phyloP scores from a whole-genome alignment of 1,140 invertebrate genomes.

The Drosophila neocordata region DNA sequence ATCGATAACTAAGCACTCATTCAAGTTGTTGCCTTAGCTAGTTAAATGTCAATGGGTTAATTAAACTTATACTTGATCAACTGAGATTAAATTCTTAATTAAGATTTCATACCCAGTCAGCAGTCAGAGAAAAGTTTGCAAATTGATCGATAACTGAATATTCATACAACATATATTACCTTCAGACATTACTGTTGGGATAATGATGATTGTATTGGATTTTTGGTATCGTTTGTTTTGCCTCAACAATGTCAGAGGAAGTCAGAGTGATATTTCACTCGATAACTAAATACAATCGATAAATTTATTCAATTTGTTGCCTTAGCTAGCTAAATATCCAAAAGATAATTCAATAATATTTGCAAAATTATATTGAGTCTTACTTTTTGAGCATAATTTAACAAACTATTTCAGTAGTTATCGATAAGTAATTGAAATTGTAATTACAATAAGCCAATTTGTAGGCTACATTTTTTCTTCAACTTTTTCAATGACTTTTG shows the following conservation, averaged over 20 bases:
- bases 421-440: constrained; percentile 1
- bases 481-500: not conserved
- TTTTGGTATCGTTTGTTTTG: too few species aligned
- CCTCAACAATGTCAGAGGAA: too few species aligned
- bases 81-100: too few species aligned
- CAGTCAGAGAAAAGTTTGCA: not conserved
- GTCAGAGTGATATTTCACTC: too few species aligned
- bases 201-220: too few species aligned
- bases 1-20: not conserved
- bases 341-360: not conserved
- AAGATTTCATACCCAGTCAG: too few species aligned
- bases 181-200: too few species aligned
- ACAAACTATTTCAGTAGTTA: not conserved
- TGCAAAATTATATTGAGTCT: not conserved
- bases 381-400: not conserved
- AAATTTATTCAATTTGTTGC: constrained; percentile 5
- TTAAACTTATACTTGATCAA: not conserved
- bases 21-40: constrained; percentile 5
- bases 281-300: not conserved
- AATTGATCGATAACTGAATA: not conserved
- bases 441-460: not conserved
- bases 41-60: not conserved
- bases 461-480: not conserved
- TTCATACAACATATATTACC: too few species aligned
- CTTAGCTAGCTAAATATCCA: constrained; percentile 6